phyloP scores from a whole-genome alignment of 2,888 invertebrate species.

The Eristalinus aeneus region DNA sequence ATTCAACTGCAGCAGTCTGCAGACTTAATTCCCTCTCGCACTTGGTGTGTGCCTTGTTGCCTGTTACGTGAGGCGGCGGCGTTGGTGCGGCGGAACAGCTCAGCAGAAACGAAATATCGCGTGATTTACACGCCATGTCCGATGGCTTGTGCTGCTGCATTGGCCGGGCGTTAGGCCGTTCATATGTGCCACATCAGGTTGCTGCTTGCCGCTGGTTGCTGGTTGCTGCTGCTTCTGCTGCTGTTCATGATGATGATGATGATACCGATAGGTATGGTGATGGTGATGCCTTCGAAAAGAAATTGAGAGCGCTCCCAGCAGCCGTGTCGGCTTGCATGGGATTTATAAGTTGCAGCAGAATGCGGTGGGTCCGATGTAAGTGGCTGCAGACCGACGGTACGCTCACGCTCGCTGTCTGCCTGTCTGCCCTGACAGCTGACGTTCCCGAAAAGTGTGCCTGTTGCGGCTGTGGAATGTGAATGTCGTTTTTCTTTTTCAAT shows the following conservation, averaged over 20 bases:
- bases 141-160: conserved; percentile 42
- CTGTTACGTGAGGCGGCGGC: conserved; percentile 50
- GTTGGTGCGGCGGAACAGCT: conserved; percentile 57
- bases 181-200: conserved; percentile 47
- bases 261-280: conserved; percentile 49
- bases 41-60: conserved; percentile 59
- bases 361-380: conserved; percentile 62
- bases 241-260: conserved; percentile 18
- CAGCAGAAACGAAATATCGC: conserved; percentile 69
- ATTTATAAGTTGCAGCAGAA: conserved; percentile 65
- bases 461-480: conserved; percentile 14
- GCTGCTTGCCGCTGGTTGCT: conserved; percentile 37
- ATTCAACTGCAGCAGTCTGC: conserved; percentile 42
- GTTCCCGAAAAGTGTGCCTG: conserved; percentile 52
- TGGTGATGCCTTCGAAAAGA: conserved; percentile 58
- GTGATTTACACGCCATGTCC: conserved; percentile 71
- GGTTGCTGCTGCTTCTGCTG: conserved; percentile 1
- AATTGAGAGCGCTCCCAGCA: conserved; percentile 63
- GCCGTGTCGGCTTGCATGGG: conserved; percentile 57
- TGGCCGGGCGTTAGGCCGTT: conserved; percentile 46
- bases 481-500: neutral
- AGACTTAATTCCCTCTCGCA: conserved; percentile 67
- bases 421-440: conserved; percentile 29
- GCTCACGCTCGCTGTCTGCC: conserved; percentile 1
- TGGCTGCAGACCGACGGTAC: conserved; percentile 36